phyloP scores from a whole-genome alignment of 2,888 invertebrate species.

The Myathropa florea region DNA sequence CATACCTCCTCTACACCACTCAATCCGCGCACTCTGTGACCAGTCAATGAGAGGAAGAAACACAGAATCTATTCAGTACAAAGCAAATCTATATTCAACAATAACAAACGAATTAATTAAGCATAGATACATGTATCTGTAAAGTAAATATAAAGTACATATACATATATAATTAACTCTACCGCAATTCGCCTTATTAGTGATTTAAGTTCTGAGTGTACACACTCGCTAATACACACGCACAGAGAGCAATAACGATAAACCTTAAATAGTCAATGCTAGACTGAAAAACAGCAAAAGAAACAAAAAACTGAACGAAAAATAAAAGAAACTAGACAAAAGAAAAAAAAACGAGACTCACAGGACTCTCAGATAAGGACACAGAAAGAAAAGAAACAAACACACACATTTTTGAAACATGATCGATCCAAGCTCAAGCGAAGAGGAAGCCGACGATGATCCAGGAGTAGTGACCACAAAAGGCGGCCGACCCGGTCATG shows the following conservation, averaged over 20 bases:
- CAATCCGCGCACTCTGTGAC: background rate
- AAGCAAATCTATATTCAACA: background rate
- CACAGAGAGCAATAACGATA: conserved; percentile 37
- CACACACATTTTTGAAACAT: conserved; percentile 81
- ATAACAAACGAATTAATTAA: conserved; percentile 5
- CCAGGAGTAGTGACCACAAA: conserved; percentile 82
- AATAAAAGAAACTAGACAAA: background rate
- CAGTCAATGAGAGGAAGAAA: background rate
- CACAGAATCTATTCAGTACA: background rate
- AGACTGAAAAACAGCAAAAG: conserved; percentile 12
- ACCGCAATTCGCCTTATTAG: conserved; percentile 64
- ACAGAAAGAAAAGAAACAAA: conserved; percentile 16
- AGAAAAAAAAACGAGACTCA: background rate
- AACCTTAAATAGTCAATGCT: conserved; percentile 9
- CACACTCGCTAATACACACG: conserved; percentile 21
- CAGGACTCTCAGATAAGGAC: background rate
- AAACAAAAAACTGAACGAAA: too few relatives aligned
- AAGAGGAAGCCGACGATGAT: conserved; percentile 97
- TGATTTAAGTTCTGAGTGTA: conserved; percentile 48
- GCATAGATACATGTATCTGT: background rate
- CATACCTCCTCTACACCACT: background rate
- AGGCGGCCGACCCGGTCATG: conserved; percentile 76
- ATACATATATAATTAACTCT: conserved; percentile 14
- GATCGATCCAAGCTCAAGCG: conserved; percentile 98
- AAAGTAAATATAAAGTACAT: background rate